Evolutionary conservation across 2,888 invertebrate genomes (phyloP).

Genomic region (Scotopteryx bipunctaria): DNA sequence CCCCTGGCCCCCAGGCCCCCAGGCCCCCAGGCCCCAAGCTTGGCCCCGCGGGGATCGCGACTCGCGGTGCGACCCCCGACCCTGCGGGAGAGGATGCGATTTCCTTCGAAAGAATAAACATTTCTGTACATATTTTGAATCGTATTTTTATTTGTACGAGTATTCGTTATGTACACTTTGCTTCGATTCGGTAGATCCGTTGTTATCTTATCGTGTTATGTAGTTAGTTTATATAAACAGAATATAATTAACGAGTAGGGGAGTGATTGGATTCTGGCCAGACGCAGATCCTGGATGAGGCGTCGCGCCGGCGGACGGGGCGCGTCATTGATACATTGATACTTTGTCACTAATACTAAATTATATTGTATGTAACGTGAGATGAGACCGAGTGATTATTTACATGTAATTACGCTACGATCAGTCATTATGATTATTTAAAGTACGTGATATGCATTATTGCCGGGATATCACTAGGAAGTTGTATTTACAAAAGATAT

Average conservation of each 20-base stretch:
- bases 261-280: constrained; percentile 44
- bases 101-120: constrained; percentile 75
- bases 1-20: constrained; percentile 51
- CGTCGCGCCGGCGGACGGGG: too few relatives aligned
- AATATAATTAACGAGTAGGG: constrained; percentile 62
- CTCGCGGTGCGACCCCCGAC: not conserved
- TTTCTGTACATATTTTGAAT: constrained; percentile 82
- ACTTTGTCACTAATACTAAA: constrained; percentile 57
- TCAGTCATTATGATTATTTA: constrained; percentile 65
- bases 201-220: constrained; percentile 28
- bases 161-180: constrained; percentile 34
- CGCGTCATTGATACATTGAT: constrained; percentile 46
- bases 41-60: too few relatives aligned
- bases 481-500: constrained; percentile 63
- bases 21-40: too few relatives aligned
- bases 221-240: constrained; percentile 49
- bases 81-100: constrained; percentile 47
- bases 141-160: constrained; percentile 73
- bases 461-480: constrained; percentile 75
- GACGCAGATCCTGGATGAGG: constrained; percentile 47
- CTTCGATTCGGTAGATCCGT: constrained; percentile 31
- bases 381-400: constrained; percentile 34
- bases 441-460: constrained; percentile 77
- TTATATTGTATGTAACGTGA: constrained; percentile 57
- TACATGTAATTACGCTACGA: constrained; percentile 42